Conservation (phyloP, 2,797 vertebrate genomes). For the Mycteria americana region DNA sequence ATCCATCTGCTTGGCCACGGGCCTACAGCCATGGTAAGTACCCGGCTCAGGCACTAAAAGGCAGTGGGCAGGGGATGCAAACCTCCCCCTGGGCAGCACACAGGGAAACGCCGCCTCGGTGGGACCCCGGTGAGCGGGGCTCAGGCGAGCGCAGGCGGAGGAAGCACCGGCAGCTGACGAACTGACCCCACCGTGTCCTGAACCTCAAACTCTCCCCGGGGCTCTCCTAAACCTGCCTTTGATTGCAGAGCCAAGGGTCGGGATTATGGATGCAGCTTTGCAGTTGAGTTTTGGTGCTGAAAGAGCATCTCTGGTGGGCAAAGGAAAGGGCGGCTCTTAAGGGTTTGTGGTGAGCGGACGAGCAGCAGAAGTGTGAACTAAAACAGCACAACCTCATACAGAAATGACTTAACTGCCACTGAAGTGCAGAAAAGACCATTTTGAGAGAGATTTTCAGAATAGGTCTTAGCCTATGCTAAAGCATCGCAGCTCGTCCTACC, state of each 20-base stretch:
- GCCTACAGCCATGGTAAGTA: rapidly evolving
- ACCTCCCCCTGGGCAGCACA: not conserved
- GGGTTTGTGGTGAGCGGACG: not conserved
- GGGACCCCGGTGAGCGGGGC: not conserved
- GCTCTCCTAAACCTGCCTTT: not conserved
- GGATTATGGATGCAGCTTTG: not conserved
- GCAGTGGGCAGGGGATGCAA: not conserved
- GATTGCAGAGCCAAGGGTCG: rapidly evolving
- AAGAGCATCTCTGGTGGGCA: not conserved
- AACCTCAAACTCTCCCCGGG: rapidly evolving
- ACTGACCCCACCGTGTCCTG: rapidly evolving
- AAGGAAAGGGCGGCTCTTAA: not conserved
- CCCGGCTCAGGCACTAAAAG: not conserved
- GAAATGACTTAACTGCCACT: not conserved
- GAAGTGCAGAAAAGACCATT: not conserved
- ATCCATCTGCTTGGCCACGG: not conserved
- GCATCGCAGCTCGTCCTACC: rapidly evolving
- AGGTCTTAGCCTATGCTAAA: not conserved
- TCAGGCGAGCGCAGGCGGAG: rapidly evolving
- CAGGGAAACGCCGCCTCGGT: rapidly evolving
- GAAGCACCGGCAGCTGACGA: rapidly evolving
- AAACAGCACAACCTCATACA: not conserved
- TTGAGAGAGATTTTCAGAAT: not conserved
- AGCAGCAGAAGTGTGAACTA: not conserved
- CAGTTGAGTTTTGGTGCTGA: not conserved